Evolutionary conservation across 2,888 invertebrate genomes (phyloP).

Genomic region (Sphaerophoria taeniata): DNA sequence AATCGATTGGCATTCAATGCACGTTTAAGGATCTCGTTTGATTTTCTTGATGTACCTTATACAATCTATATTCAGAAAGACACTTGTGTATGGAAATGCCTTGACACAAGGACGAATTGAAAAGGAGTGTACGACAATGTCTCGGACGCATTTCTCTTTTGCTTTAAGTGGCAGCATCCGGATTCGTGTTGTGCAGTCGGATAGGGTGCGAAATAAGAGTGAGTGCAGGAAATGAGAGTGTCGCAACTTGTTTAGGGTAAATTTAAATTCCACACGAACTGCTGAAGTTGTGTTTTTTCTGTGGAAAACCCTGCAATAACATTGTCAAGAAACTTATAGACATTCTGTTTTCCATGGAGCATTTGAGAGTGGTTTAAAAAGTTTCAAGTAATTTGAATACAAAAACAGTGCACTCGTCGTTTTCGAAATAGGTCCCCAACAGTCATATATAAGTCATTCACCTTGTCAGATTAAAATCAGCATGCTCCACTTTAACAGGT

Average conservation of each 20-base stretch:
- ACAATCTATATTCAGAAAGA: not conserved
- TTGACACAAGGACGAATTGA: slow-evolving; percentile 11
- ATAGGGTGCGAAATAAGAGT: not conserved
- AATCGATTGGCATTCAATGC: slow-evolving; percentile 56
- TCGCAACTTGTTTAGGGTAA: slow-evolving; percentile 23
- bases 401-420: too few species aligned
- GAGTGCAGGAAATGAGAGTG: not conserved
- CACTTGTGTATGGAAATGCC: not conserved
- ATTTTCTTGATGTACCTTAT: slow-evolving; percentile 15
- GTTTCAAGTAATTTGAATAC: too few species aligned
- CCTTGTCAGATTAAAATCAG: too few species aligned
- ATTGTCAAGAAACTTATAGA: slow-evolving; percentile 24
- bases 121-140: not conserved
- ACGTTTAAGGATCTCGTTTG: slow-evolving; percentile 41
- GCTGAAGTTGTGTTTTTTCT: slow-evolving; percentile 9
- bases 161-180: slow-evolving; percentile 38
- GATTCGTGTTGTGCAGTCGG: not conserved
- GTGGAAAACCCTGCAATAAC: slow-evolving; percentile 34
- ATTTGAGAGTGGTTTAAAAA: slow-evolving; percentile 1
- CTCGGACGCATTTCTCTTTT: slow-evolving; percentile 22
- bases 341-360: slow-evolving; percentile 23
- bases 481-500: too few species aligned
- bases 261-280: slow-evolving; percentile 42
- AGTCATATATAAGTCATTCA: too few species aligned
- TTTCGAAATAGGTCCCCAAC: too few species aligned